A percentile compares a stretch with the other conserved stretches of the same genome.
Evolutionary conservation across 2,113 vertebrate genomes (phyloP).

Genomic region (Apodemus speciosus): DNA sequence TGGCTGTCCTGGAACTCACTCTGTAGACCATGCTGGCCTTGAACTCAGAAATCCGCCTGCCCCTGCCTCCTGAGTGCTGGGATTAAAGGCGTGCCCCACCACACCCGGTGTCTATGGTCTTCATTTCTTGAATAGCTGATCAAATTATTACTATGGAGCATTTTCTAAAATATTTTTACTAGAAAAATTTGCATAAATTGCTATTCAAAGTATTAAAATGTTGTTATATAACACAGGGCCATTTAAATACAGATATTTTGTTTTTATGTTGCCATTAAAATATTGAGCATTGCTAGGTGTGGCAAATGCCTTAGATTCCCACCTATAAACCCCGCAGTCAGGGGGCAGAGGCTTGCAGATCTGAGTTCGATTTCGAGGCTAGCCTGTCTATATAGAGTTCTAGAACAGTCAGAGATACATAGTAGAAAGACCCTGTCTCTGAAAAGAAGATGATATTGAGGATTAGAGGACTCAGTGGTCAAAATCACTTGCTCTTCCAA

Average conservation of each 20-base stretch:
- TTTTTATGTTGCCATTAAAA: background rate
- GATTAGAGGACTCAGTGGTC: background rate
- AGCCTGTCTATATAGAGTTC: background rate
- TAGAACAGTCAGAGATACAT: background rate
- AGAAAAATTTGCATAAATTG: background rate
- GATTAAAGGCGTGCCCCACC: no score
- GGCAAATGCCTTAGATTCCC: no score
- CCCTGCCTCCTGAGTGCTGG: no score
- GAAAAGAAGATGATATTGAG: background rate
- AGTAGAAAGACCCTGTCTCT: background rate
- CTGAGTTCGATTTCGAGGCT: background rate
- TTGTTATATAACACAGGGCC: background rate
- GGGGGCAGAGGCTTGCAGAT: no score
- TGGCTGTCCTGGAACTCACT: no score
- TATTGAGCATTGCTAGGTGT: background rate
- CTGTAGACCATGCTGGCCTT: no score
- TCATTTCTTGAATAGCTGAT: background rate
- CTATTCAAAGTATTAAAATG: background rate
- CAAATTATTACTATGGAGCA: background rate
- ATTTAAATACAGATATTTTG: no score
- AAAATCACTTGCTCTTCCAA: background rate
- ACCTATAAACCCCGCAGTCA: background rate
- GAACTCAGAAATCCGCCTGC: no score
- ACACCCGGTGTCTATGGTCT: background rate
- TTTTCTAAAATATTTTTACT: background rate